Conservation (phyloP, 2,888 invertebrate genomes). For the Sylvicola cinctus region DNA sequence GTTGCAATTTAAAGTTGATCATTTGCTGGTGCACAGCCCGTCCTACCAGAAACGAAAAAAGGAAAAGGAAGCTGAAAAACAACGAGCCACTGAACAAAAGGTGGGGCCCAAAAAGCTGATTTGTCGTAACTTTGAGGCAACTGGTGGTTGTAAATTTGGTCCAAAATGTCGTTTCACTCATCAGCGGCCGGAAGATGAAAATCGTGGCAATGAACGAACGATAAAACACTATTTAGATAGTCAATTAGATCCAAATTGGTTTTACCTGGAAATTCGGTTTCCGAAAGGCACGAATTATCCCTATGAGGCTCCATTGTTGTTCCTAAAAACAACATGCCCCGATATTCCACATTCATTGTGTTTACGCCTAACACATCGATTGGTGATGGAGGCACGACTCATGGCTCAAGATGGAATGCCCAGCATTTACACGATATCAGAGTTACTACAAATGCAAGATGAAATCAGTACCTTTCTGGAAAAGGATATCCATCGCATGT, state of each 20-base stretch:
- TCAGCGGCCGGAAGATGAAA: constrained; percentile 26
- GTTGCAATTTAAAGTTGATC: constrained; percentile 43
- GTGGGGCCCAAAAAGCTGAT: constrained; percentile 17
- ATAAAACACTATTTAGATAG: constrained; percentile 11
- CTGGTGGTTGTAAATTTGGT: constrained; percentile 49
- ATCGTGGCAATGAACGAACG: constrained; percentile 17
- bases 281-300: constrained; percentile 49
- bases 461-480: constrained; percentile 38
- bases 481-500: constrained; percentile 30
- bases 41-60: constrained; percentile 25
- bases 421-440: constrained; percentile 47
- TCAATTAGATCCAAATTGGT: constrained; percentile 25
- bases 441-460: constrained; percentile 46
- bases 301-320: constrained; percentile 49
- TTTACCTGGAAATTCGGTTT: constrained; percentile 57
- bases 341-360: constrained; percentile 40
- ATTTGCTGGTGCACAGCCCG: constrained; percentile 35
- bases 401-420: constrained; percentile 48
- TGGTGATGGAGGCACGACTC: constrained; percentile 44
- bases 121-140: constrained; percentile 34
- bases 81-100: constrained; percentile 14
- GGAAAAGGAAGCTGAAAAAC: constrained; percentile 19
- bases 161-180: constrained; percentile 56
- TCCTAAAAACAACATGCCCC: constrained; percentile 39
- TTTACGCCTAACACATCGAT: constrained; percentile 40